Evolutionary conservation across 2,888 invertebrate species (phyloP), one percentile per base, ranked within the genome.

Genomic region (Serripes groenlandicus): DNA sequence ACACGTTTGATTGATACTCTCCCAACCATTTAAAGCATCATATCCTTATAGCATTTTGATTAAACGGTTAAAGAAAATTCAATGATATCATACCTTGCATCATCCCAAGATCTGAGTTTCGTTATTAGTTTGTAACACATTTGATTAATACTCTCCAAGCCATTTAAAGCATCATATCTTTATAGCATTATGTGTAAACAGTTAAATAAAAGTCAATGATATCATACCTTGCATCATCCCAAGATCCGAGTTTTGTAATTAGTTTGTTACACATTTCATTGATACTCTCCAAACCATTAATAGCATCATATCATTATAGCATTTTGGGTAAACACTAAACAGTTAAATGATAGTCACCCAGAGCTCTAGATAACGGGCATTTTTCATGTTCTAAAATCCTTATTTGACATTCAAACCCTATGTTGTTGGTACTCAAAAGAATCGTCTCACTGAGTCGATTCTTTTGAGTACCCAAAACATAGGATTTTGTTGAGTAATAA

Each of bases 241-340:
- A 90, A 0, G 85, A 77, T 4, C 72, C 58, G 0, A 66, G 74
- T 32, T 66, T 81, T 0, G 72, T 54, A 26, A 83, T 79, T 18
- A 84, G 78, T 68, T 90, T 91, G 78, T 89, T 90, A 74, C 92
- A 92, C n/a, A 86, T 87, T 2, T 87, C 85, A 35, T 87, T 87
- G 42, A 89, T 83, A 72, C 79, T 87, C 32, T 87, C 86, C 90
- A 91, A 92, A 0, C 77, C 80, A 28, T 82, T 49, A 23, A 86
- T 78, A 0, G 84, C 81, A 72, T 91, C 89, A 85, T 91, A 92
- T 30, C 76, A 83, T 15, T n/a, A n/a, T n/a, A n/a, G n/a, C n/a
- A n/a, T 21, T 30, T 30, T 21, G 2, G 60, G 18, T 28, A 26
- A 5, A 28, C 26, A 26, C 26, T 5, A 60, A 60, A 60, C 18